These are phyloP conservation scores for Podarcis lilfordi DNA, from an alignment of 2,797 vertebrate genomes.

Conservation along the genomic window DNA sequence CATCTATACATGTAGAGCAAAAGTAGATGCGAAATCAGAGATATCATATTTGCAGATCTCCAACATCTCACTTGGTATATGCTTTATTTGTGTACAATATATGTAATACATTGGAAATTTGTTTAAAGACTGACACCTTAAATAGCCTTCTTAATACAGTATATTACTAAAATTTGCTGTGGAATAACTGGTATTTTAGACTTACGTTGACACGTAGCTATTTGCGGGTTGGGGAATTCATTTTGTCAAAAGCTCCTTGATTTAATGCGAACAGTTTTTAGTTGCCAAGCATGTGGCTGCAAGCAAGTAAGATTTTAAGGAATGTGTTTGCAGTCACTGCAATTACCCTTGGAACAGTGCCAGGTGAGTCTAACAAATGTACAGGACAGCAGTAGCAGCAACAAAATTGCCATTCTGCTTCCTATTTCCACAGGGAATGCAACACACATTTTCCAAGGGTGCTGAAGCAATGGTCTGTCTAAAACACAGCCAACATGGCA, in stretches of 20 bases:
- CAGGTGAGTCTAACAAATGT: neutral
- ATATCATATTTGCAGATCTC: neutral
- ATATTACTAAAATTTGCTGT: neutral
- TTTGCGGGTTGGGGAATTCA: neutral
- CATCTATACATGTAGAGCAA: neutral
- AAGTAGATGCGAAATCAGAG: neutral
- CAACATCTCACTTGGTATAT: neutral
- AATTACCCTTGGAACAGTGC: neutral
- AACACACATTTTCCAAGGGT: neutral
- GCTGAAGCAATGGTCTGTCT: neutral
- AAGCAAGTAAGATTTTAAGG: neutral
- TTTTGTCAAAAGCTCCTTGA: neutral
- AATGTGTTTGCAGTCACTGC: neutral
- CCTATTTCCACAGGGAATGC: neutral
- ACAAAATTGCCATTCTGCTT: neutral
- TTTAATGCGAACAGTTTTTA: neutral
- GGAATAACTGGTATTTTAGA: neutral
- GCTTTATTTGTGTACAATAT: neutral
- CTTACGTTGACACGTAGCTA: neutral
- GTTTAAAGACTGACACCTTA: neutral
- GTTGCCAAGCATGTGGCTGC: neutral
- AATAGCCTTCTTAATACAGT: neutral
- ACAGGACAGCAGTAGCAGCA: neutral
- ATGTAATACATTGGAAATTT: neutral
- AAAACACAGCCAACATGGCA: neutral